A percentile compares a stretch with the other conserved stretches of the same genome.
Conservation (phyloP, 2,797 vertebrate genomes). For the Varecia variegata region DNA sequence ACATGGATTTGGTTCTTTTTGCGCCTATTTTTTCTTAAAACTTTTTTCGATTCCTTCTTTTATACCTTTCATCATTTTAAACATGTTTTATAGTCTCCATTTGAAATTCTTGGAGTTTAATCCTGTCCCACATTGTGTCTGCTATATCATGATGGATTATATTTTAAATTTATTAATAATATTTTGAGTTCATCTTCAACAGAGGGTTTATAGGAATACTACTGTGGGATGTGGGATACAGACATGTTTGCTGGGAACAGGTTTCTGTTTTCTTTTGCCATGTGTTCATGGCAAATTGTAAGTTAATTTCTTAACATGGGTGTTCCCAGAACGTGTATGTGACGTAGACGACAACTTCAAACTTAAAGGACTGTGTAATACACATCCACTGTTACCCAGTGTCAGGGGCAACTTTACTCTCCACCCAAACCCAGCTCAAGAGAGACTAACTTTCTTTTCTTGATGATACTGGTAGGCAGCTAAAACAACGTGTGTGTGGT, state of each 20-base stretch:
- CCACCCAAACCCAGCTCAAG: not conserved
- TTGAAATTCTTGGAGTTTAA: slow-evolving; percentile 15
- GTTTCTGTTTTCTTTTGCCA: slow-evolving; percentile 21
- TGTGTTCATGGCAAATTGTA: slow-evolving; percentile 1
- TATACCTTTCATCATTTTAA: not conserved
- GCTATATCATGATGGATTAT: not conserved
- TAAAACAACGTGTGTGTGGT: not conserved
- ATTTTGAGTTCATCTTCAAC: not conserved
- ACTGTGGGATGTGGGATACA: not conserved
- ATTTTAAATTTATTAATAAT: slow-evolving; percentile 15
- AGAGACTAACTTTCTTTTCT: not conserved
- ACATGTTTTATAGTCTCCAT: not conserved
- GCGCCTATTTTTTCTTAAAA: not conserved
- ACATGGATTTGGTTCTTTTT: slow-evolving; percentile 2
- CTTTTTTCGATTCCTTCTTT: not conserved
- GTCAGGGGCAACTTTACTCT: not conserved
- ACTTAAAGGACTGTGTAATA: not conserved
- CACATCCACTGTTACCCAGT: not conserved
- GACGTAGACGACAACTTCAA: not conserved
- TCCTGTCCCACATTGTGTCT: not conserved
- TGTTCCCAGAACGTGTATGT: not conserved
- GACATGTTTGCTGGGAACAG: not conserved
- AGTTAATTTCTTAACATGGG: not conserved
- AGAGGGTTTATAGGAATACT: not conserved
- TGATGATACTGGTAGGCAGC: not conserved